Evolutionary conservation across 1,140 invertebrate species (phyloP), one percentile per base, ranked within the genome.

Genomic region (Bombus confusus): DNA sequence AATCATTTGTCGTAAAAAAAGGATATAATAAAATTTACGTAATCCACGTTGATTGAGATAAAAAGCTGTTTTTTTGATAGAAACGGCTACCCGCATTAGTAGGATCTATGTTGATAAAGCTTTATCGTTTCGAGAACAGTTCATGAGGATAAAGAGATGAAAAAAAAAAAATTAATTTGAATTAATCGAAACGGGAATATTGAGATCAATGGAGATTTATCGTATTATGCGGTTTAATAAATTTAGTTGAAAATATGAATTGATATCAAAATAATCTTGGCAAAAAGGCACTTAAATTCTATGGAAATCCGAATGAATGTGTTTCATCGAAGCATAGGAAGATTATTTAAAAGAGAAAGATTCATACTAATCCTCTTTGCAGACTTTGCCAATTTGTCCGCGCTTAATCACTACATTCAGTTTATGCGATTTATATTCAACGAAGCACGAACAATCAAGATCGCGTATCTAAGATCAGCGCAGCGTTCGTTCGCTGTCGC

Each of bases 361-460:
- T 43, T 43, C 9, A 31, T 0, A 18, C 9, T 18, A 10, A 52
- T 52, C 1, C 28, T 47, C n/a, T 73, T 72, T 43, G 8, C 41
- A n/a, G 41, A 31, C 41, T 73, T 73, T 31, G 31, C 3, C 43
- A 31, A 43, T 47, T 73, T 15, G 41, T 73, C 47, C n/a, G 8
- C 39, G 39, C 5, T 73, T 41, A 3, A 43, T 31, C n/a, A 10
- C 0, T 47, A 9, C 1, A 4, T 31, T 47, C n/a, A 66, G 22
- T 89, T 91, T 89, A 83, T 91, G 89, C 78, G 41, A 80, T 89
- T 72, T 88, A 73, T 39, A 76, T 52, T 80, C 81, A 82, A 87
- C 69, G 78, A 57, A 8, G 10, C 1, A 72, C 6, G 69, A 43
- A n/a, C 39, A 15, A 41, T 41, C 12, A 13, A 72, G 39, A 41